Conservation (phyloP, 2,888 invertebrate genomes). For the Sepioteuthis lessoniana region DNA sequence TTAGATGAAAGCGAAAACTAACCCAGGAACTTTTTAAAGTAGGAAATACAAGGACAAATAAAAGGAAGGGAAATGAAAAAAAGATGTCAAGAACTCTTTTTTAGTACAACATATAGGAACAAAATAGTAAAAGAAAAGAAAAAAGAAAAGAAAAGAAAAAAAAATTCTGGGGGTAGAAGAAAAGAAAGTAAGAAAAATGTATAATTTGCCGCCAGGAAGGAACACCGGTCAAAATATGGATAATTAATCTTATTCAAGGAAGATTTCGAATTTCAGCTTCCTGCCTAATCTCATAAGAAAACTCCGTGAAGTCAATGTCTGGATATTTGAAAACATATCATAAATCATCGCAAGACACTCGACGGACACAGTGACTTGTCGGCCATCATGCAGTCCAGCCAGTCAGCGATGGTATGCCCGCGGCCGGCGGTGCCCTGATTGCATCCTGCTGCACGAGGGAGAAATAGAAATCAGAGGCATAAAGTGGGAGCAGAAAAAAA, state of each 20-base stretch:
- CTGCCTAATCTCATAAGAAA: constrained; percentile 33
- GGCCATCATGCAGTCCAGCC: background rate
- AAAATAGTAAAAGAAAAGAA: background rate
- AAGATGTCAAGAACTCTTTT: background rate
- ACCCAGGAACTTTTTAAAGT: no score
- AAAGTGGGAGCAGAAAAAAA: background rate
- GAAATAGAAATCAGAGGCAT: background rate
- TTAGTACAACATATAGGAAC: background rate
- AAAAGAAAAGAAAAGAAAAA: background rate
- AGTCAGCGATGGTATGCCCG: constrained; percentile 13
- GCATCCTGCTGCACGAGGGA: background rate
- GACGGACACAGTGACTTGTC: background rate
- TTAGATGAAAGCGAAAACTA: no score
- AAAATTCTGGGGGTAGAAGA: no score
- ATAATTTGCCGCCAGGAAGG: background rate
- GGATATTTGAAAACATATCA: constrained; percentile 33
- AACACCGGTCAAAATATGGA: constrained; percentile 33
- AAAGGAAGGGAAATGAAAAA: background rate
- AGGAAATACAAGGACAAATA: no score
- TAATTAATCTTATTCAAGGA: background rate
- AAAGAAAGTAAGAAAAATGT: background rate
- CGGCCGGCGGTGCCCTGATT: background rate
- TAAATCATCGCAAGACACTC: constrained; percentile 1
- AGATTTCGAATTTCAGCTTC: constrained; percentile 33
- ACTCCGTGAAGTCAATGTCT: constrained; percentile 23